phyloP scores from a whole-genome alignment of 2,888 invertebrate species.

The Coenonympha arcania region DNA sequence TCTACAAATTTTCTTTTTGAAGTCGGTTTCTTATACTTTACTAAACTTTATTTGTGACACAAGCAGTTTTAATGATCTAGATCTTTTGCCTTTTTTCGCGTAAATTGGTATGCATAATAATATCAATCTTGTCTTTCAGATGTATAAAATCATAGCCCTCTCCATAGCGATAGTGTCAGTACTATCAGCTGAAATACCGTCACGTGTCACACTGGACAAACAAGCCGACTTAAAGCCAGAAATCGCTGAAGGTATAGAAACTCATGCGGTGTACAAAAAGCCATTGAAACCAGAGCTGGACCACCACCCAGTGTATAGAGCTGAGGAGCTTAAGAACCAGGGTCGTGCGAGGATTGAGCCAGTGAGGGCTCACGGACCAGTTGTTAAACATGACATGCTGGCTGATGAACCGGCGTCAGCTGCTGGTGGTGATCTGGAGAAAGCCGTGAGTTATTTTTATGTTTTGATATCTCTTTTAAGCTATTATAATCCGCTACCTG shows the following conservation, averaged over 20 bases:
- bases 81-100: too few relatives aligned
- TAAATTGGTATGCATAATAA: too few relatives aligned
- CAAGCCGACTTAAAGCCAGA: slow-evolving; percentile 43
- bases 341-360: slow-evolving; percentile 52
- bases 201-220: slow-evolving; percentile 41
- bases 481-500: too few relatives aligned
- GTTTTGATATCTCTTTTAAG: background rate
- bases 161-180: slow-evolving; percentile 36
- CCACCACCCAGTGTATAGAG: slow-evolving; percentile 52
- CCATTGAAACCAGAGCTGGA: slow-evolving; percentile 35
- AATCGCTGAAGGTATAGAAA: slow-evolving; percentile 37
- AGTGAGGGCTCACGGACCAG: slow-evolving; percentile 44
- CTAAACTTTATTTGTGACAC: too few relatives aligned
- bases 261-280: slow-evolving; percentile 40
- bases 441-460: slow-evolving; percentile 46
- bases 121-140: slow-evolving; percentile 41
- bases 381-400: slow-evolving; percentile 58
- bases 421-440: slow-evolving; percentile 52
- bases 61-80: too few relatives aligned
- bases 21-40: too few relatives aligned
- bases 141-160: slow-evolving; percentile 40
- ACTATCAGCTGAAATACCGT: slow-evolving; percentile 48
- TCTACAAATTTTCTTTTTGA: too few relatives aligned
- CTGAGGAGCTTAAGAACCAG: slow-evolving; percentile 41
- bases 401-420: slow-evolving; percentile 47